These are phyloP conservation scores for Pteropus rufus DNA, from an alignment of 2,797 vertebrate genomes.

Conservation along the genomic window DNA sequence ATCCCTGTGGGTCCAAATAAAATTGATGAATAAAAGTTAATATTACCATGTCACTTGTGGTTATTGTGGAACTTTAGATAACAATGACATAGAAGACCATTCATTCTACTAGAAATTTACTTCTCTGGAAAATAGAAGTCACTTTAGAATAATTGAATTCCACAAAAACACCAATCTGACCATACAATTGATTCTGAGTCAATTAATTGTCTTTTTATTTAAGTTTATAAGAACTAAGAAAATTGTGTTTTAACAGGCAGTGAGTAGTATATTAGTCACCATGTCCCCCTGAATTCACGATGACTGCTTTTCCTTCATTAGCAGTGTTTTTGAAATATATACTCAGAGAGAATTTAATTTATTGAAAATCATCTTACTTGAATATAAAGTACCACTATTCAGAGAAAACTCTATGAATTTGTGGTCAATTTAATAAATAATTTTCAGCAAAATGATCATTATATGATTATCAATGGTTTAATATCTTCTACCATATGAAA, in stretches of 20 bases:
- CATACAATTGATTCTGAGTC: neutral
- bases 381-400: neutral
- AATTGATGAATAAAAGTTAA: neutral
- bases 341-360: neutral
- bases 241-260: neutral
- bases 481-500: neutral
- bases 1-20: neutral
- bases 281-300: neutral
- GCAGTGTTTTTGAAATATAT: neutral
- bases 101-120: neutral
- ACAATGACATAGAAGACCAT: neutral
- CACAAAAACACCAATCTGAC: neutral
- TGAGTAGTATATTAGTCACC: neutral
- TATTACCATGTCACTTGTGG: neutral
- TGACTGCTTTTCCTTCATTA: neutral
- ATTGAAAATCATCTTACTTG: neutral
- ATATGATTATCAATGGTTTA: neutral
- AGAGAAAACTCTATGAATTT: neutral
- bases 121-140: neutral
- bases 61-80: neutral
- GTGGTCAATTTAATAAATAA: neutral
- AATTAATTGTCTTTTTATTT: neutral
- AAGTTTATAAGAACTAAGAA: neutral
- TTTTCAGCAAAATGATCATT: neutral
- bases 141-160: neutral